phyloP scores from a whole-genome alignment of 2,888 invertebrate species.

The Carterocephalus palaemon region DNA sequence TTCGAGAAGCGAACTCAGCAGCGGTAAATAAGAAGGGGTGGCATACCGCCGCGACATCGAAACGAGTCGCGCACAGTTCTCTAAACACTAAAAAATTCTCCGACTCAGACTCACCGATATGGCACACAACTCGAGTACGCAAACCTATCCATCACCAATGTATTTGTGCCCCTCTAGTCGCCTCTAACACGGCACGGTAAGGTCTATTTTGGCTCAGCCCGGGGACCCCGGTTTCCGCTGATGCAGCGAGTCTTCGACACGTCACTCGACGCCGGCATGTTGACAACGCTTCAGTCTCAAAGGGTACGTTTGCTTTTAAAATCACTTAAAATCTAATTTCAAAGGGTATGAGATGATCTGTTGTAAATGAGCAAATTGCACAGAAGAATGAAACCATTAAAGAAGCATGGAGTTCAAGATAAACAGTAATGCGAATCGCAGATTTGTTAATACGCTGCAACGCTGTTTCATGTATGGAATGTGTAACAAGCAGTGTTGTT shows the following conservation, averaged over 20 bases:
- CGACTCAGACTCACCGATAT: slow-evolving; percentile 33
- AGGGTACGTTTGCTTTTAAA: slow-evolving; percentile 39
- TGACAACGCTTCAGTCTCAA: slow-evolving; percentile 41
- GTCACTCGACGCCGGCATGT: slow-evolving; percentile 41
- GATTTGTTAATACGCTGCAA: too few relatives aligned
- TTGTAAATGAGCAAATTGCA: neutral
- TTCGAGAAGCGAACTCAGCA: neutral
- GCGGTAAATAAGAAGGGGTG: neutral
- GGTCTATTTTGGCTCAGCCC: neutral
- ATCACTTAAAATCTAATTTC: slow-evolving; percentile 11
- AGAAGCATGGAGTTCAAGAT: too few relatives aligned
- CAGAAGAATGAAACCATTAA: too few relatives aligned
- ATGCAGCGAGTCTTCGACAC: slow-evolving; percentile 48
- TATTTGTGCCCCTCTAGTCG: slow-evolving; percentile 13
- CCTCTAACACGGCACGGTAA: neutral
- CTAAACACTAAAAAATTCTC: slow-evolving; percentile 17
- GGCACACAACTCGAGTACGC: slow-evolving; percentile 48
- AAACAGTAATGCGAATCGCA: too few relatives aligned
- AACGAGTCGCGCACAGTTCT: slow-evolving; percentile 8
- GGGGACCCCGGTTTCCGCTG: neutral
- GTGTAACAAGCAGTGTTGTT: too few relatives aligned
- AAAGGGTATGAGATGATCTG: neutral
- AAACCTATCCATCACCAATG: slow-evolving; percentile 39
- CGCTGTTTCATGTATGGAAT: too few relatives aligned
- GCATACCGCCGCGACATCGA: too few relatives aligned